Base-by-base conservation (phyloP, 2,888 invertebrate species). In the Melanostoma scalare region DNA sequence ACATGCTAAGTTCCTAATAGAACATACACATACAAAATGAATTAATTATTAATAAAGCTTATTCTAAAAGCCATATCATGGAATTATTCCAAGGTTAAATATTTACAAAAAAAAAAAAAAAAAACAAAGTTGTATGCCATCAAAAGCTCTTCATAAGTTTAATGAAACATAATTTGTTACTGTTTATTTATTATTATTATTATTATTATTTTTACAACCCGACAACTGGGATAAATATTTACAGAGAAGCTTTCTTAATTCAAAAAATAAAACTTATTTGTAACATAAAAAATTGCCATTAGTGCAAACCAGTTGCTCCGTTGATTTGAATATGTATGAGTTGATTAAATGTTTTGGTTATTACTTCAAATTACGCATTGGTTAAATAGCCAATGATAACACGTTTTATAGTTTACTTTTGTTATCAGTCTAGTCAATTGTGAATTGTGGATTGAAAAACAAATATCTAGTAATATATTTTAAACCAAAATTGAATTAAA, bases 341-440 rank as follows among this genome's bases (percentile, higher is more conserved):
- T 60, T 30, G 33, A 60, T 33, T 42, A 50, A 56, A 52, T 50
- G 69, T 46, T 40, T 42, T 56, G 35, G 60, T 53, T 63, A 31
- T 52, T 44, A 6, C 30, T 48, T 56, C 36, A 60, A 42, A 50
- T 20, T 20, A 20, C 20, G 20, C 20, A 20, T 20, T 20, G 20
- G 20, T 20, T 20, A 20, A 20, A 20, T 20, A 20, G 20, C 20
- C 20, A 20, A 20, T 20, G 20, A 20, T 20, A 20, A 20, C 20
- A 20, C 20, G 20, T 20, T 20, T 20, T 20, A 20, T 20, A 20
- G 20, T 20, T 20, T 33, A 50, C 68, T 42, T 50, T 71, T 58
- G 9, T 44, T 35, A 48, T 68, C 81, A 81, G 76, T 81, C 75
- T 60, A 71, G 60, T 76, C 40, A 40, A 52, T 58, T 53, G 38